Conservation (phyloP, 2,797 vertebrate species). For the Pelochelys cantorii region DNA sequence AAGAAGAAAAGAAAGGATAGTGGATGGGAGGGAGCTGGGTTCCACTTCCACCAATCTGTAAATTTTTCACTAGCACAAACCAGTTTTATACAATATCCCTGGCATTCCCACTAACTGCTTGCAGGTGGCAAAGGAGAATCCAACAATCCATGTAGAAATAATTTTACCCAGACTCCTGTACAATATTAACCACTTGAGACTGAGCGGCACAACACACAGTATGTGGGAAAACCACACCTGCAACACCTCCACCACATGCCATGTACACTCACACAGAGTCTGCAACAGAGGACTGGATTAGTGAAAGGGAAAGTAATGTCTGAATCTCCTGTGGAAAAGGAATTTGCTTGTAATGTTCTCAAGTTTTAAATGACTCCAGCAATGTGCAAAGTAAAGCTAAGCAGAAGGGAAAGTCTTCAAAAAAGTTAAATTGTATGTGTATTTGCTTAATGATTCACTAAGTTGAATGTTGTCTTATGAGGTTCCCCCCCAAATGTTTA, state of each 20-base stretch:
- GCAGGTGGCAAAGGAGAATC: slow-evolving; percentile 12
- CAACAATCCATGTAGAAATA: background rate
- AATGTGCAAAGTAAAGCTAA: background rate
- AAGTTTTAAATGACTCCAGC: background rate
- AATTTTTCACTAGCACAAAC: background rate
- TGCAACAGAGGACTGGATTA: background rate
- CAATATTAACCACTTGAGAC: background rate
- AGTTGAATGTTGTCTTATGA: background rate
- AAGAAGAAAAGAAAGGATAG: background rate
- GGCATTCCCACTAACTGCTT: background rate
- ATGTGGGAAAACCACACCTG: slow-evolving; percentile 38
- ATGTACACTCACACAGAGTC: background rate
- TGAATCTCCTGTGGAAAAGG: background rate
- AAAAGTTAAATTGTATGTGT: background rate
- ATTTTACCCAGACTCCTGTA: background rate
- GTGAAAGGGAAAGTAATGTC: background rate
- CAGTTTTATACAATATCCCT: slow-evolving; percentile 6
- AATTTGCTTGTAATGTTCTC: background rate
- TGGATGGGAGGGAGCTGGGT: background rate
- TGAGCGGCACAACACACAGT: background rate
- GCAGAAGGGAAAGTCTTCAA: background rate
- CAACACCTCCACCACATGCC: background rate
- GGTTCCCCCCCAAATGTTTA: background rate
- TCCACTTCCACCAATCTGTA: background rate
- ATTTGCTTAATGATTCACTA: background rate